Evolutionary conservation across 2,888 invertebrate species (phyloP), one percentile per base, ranked within the genome.

Genomic region (Yponomeuta sedellus): DNA sequence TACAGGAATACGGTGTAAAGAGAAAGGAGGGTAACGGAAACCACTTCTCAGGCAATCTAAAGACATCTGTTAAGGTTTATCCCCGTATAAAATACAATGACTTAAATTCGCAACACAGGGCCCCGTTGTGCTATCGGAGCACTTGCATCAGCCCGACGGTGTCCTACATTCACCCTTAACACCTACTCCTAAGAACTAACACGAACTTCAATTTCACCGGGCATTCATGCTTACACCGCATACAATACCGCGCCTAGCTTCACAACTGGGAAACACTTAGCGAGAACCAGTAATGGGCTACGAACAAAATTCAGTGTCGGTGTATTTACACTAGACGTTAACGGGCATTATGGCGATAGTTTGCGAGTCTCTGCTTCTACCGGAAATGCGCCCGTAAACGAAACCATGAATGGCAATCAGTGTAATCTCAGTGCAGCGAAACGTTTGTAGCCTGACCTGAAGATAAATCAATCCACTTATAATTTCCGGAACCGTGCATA

Each of bases 121-220:
- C 70, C 71, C 71, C 68, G 72, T 72, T 75, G 71, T 72, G 58
- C 61, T 80, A 79, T 81, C 78, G 64, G 67, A 65, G 44, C 20
- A 63, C 22, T 44, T 67, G 68, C 74, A 80, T 81, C 78, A 70
- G 68, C 66, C 8, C 10, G 44, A 69, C 69, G 64, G 66, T 70
- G 74, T 65, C 72, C 75, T 69, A 74, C 74, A 74, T 76, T 71
- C 78, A 75, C 77, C 77, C 77, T 65, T 52, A 64, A 64, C 74
- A 79, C 73, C 64, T 66, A 61, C 68, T 67, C 63, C 66, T 39
- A 28, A 39, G 28, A 16, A 62, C 62, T 34, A 39, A 1, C 5
- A 34, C 16, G 39, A 62, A 10, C 39, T 19, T 62, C n/a, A 39
- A 25, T 39, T 34, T 12, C 62, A 28, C 12, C 8, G 59, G 11